A percentile compares a stretch with the other conserved stretches of the same genome.
Conservation (phyloP, 2,888 invertebrate genomes). For the Pocota personata region DNA sequence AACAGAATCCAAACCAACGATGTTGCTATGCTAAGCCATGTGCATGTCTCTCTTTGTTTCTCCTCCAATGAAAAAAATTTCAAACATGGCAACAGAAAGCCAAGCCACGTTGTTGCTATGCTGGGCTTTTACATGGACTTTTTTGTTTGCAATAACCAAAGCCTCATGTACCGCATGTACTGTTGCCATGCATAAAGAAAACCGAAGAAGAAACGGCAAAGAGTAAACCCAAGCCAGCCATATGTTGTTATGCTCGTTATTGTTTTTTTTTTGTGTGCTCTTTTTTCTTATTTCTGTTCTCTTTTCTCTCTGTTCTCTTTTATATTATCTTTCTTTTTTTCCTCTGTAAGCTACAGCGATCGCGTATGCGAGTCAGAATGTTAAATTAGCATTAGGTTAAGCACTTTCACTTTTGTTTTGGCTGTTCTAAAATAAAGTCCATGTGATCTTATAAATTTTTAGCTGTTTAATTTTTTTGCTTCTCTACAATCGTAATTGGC, state of each 20-base stretch:
- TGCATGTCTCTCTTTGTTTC: background rate
- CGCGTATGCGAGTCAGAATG: background rate
- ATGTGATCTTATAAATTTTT: too few species aligned
- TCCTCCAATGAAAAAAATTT: background rate
- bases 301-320: background rate
- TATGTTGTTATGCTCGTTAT: slow-evolving; percentile 10
- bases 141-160: background rate
- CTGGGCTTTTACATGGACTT: background rate
- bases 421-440: too few species aligned
- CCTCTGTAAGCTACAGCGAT: background rate
- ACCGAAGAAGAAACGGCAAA: slow-evolving; percentile 1
- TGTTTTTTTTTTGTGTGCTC: background rate
- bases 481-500: too few species aligned
- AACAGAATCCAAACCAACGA: background rate
- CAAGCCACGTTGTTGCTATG: background rate
- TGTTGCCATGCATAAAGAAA: too few species aligned
- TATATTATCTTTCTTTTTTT: background rate
- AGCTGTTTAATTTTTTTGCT: too few species aligned
- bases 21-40: slow-evolving; percentile 1
- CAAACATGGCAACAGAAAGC: background rate
- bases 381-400: background rate
- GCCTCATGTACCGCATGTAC: background rate
- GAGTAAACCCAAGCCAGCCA: slow-evolving; percentile 1
- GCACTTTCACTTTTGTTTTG: too few species aligned
- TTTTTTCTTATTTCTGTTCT: too few species aligned